Conservation (phyloP, 2,797 vertebrate species). For the Pagetopsis macropterus region DNA sequence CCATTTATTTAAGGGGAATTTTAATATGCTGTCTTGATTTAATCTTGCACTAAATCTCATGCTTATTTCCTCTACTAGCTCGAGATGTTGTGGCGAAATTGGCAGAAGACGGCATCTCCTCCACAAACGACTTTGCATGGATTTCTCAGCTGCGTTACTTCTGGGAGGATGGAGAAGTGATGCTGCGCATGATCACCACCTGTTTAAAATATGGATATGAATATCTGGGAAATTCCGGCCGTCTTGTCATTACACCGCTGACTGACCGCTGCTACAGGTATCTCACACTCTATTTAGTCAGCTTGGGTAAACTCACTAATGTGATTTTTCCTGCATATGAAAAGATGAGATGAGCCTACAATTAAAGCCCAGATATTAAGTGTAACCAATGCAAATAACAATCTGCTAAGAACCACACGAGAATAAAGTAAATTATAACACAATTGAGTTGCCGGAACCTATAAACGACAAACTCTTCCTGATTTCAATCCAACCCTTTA, state of each 20-base stretch:
- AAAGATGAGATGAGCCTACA: too few species aligned
- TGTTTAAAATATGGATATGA: slow-evolving; percentile 92
- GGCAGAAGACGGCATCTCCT: slow-evolving; percentile 81
- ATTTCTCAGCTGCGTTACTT: slow-evolving; percentile 94
- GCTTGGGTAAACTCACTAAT: too few species aligned
- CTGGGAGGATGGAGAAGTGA: slow-evolving; percentile 87
- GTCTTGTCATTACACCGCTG: slow-evolving; percentile 93
- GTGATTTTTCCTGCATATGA: too few species aligned
- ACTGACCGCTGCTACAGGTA: slow-evolving; percentile 96
- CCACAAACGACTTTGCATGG: slow-evolving; percentile 92
- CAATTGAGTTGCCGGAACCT: too few species aligned
- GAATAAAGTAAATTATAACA: too few species aligned
- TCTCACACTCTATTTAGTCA: background rate
- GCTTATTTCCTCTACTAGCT: slow-evolving; percentile 73
- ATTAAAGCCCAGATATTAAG: too few species aligned
- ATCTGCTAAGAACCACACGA: too few species aligned
- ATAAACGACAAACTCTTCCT: too few species aligned
- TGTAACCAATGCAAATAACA: too few species aligned
- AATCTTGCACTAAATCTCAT: background rate
- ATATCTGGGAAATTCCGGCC: slow-evolving; percentile 92
- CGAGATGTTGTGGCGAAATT: slow-evolving; percentile 87
- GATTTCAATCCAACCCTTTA: too few species aligned
- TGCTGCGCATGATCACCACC: slow-evolving; percentile 93
- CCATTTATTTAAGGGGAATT: slow-evolving; percentile 4
- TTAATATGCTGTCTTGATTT: background rate